Conservation (phyloP, 1,140 invertebrate species). For the Lethocerus indicus region DNA sequence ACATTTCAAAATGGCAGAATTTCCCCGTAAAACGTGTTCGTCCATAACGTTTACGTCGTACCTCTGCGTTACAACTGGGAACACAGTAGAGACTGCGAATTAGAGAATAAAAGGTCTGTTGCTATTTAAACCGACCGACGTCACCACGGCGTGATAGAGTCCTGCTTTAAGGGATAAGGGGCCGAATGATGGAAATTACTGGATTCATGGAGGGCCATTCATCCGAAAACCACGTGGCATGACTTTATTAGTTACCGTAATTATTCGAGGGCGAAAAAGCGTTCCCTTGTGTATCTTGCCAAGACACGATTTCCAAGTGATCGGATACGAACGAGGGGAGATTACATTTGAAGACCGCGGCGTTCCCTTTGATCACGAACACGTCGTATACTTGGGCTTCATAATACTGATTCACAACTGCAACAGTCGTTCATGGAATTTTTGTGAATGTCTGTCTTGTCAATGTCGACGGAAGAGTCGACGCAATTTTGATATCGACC, state of each 20-base stretch:
- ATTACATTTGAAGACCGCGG: constrained; percentile 80
- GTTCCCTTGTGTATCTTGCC: constrained; percentile 55
- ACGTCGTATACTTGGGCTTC: constrained; percentile 83
- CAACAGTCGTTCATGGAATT: constrained; percentile 35
- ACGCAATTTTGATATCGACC: too few species aligned
- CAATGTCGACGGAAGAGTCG: too few species aligned
- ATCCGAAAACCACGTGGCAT: too few species aligned
- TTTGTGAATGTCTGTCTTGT: too few species aligned
- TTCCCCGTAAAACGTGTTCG: constrained; percentile 75
- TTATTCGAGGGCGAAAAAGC: constrained; percentile 23
- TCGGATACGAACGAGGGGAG: constrained; percentile 73
- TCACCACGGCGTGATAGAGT: too few species aligned
- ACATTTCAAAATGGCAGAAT: constrained; percentile 79
- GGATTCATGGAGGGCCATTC: too few species aligned
- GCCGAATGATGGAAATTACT: too few species aligned
- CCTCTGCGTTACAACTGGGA: constrained; percentile 68
- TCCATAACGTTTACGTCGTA: constrained; percentile 83
- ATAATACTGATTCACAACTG: constrained; percentile 82
- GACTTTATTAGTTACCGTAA: constrained; percentile 34
- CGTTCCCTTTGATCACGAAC: constrained; percentile 82
- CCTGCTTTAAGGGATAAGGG: not conserved
- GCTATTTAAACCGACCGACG: too few species aligned
- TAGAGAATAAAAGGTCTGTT: too few species aligned
- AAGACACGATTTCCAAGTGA: constrained; percentile 64
- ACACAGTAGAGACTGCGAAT: not conserved